Conservation (phyloP, 2,797 vertebrate genomes). For the Phaenicophaeus curvirostris region DNA sequence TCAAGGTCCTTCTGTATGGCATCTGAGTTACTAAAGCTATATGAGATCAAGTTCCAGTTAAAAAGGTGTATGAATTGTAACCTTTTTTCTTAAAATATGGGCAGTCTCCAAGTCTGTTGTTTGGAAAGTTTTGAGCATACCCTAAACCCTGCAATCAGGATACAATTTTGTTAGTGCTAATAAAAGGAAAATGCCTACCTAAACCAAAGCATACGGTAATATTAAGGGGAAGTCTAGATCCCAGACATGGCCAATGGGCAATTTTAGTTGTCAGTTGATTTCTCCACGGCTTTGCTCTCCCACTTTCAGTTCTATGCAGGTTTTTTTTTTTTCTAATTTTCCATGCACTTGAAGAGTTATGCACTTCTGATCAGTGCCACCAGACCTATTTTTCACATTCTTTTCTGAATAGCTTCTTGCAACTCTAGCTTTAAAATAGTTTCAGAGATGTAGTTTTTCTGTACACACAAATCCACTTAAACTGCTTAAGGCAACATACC, state of each 20-base stretch:
- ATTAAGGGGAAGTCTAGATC: neutral
- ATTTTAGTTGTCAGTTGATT: neutral
- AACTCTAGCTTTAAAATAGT: constrained; percentile 27
- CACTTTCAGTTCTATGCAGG: neutral
- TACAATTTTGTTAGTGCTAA: neutral
- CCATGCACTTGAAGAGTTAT: neutral
- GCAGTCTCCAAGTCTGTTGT: neutral
- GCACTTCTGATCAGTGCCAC: neutral
- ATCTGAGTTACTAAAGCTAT: neutral
- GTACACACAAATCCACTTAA: neutral
- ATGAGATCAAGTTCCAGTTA: neutral
- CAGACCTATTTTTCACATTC: neutral
- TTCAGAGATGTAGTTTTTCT: constrained; percentile 28
- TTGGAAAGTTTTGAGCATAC: neutral
- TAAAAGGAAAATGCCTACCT: neutral
- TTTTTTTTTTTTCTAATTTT: neutral
- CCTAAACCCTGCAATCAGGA: neutral
- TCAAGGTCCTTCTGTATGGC: neutral
- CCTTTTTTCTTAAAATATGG: neutral
- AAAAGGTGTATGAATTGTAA: neutral
- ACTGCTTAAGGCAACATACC: constrained; percentile 25
- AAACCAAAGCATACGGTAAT: neutral
- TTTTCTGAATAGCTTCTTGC: constrained; percentile 15
- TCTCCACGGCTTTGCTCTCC: neutral
- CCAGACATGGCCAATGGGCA: neutral